phyloP scores from a whole-genome alignment of 2,888 invertebrate genomes.

The Nemoura dubitans region DNA sequence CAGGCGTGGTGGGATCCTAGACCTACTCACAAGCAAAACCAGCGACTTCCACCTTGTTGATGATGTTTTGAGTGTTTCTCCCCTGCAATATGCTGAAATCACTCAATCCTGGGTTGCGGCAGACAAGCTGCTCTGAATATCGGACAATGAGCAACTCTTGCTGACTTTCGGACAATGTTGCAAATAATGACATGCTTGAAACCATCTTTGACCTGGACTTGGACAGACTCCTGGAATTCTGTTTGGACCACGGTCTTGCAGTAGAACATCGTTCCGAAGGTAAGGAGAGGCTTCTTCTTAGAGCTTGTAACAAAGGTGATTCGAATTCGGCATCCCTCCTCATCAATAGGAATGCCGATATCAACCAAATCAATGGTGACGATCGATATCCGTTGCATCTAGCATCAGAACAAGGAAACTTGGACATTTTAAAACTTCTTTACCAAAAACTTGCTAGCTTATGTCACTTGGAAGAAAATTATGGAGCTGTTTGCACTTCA shows the following conservation, averaged over 20 bases:
- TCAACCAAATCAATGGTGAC: not conserved
- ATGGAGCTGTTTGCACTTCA: too few species aligned
- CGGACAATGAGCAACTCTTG: not conserved
- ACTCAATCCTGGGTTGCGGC: conserved; percentile 17
- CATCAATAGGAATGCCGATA: not conserved
- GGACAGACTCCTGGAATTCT: not conserved
- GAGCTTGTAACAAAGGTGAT: not conserved
- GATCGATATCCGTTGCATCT: not conserved
- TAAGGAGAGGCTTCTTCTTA: not conserved
- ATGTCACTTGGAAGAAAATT: too few species aligned
- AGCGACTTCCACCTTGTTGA: not conserved
- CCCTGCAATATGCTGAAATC: conserved; percentile 42
- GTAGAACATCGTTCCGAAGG: not conserved
- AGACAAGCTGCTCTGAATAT: not conserved
- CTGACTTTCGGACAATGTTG: conserved; percentile 14
- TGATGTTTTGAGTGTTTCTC: not conserved
- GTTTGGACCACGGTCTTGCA: not conserved
- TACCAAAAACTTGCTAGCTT: not conserved
- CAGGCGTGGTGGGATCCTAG: not conserved
- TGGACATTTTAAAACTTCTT: not conserved
- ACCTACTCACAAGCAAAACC: not conserved
- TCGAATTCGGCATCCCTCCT: not conserved
- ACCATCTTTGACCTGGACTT: not conserved
- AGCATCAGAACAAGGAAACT: not conserved
- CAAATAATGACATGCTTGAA: not conserved